Conservation (phyloP, 1,140 invertebrate genomes). For the Bombus breviceps region DNA sequence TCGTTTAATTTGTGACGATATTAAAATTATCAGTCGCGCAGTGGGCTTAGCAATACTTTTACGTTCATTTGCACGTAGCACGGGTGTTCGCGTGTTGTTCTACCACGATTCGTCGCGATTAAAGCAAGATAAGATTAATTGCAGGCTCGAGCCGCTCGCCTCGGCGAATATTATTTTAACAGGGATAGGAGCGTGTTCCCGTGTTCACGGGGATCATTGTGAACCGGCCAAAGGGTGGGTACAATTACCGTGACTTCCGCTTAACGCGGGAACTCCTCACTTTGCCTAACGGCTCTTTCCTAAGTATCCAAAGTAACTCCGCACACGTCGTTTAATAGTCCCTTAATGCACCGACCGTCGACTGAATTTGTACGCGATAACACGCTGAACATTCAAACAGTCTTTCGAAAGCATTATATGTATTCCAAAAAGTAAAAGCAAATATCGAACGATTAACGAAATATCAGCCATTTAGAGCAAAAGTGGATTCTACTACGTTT, state of each 20-base stretch:
- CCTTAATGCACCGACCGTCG: slow-evolving; percentile 53
- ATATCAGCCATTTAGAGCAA: neutral
- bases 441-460: neutral
- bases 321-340: slow-evolving; percentile 63
- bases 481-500: neutral
- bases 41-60: neutral
- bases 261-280: slow-evolving; percentile 56
- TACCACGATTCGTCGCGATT: slow-evolving; percentile 11
- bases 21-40: too few relatives aligned
- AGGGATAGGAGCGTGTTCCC: neutral
- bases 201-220: slow-evolving; percentile 30
- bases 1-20: neutral
- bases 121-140: slow-evolving; percentile 34
- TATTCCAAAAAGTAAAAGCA: neutral
- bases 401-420: neutral
- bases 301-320: slow-evolving; percentile 63
- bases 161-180: slow-evolving; percentile 33
- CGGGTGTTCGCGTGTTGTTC: neutral
- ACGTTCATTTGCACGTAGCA: neutral
- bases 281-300: slow-evolving; percentile 56
- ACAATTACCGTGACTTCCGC: slow-evolving; percentile 54
- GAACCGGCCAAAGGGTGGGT: slow-evolving; percentile 19
- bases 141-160: neutral
- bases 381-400: neutral
- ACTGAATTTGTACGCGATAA: slow-evolving; percentile 54